These are phyloP conservation scores for Meandrina meandrites DNA, from an alignment of 92 coral and sea anemone species.

Conservation along the genomic window DNA sequence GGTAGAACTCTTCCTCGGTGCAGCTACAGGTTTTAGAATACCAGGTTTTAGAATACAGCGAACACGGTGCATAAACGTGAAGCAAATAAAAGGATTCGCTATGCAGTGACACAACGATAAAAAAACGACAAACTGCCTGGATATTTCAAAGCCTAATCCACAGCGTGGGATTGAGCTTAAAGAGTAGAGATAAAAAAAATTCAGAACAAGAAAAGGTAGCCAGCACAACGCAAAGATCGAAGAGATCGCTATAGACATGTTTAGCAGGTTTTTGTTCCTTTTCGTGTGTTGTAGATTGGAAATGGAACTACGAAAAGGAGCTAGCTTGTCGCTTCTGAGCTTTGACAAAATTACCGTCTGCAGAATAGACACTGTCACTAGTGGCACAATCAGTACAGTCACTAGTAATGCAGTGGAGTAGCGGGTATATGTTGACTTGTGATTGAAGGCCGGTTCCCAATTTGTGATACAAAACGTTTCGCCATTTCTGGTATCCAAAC, in stretches of 20 bases:
- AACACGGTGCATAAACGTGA: neutral
- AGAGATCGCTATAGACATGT: neutral
- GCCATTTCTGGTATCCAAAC: neutral
- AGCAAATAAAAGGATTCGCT: neutral
- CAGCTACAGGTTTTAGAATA: too few species aligned
- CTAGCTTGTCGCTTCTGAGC: neutral
- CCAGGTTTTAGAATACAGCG: neutral
- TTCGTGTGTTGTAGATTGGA: neutral
- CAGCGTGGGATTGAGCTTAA: neutral
- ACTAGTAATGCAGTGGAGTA: neutral
- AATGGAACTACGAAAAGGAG: neutral
- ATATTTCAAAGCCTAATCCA: neutral
- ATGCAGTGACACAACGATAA: neutral
- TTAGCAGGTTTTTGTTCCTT: neutral
- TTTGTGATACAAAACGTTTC: neutral
- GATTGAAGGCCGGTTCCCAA: conserved; percentile 22
- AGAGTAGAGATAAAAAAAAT: neutral
- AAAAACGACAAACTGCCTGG: neutral
- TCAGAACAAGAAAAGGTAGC: neutral
- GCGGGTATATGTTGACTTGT: neutral
- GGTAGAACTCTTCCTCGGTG: neutral
- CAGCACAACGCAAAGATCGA: neutral
- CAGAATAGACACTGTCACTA: neutral
- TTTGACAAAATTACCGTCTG: neutral
- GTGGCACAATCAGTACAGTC: neutral